Evolutionary conservation across 92 coral and sea anemone species (phyloP), one percentile per base, ranked within the genome.

Genomic region (Porites evermanni): DNA sequence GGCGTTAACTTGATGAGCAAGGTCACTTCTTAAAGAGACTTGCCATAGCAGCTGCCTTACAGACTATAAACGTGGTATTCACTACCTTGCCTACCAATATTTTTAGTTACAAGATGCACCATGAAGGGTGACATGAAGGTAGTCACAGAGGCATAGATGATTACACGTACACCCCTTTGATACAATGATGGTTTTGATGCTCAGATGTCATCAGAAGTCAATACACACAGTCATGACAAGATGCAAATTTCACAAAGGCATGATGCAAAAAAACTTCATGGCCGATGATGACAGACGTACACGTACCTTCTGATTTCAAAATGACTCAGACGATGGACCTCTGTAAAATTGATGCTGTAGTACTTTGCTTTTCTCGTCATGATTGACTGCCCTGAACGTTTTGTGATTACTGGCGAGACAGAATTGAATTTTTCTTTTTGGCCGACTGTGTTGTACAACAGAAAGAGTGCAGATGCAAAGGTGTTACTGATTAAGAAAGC

Each of bases 31-130:
- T 84, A 88, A 72, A 92, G 32, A 38, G 47, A 56, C 16, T 56
- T 56, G 16, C 17, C 3, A 10, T 14, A 18, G n/a, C 52, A 61
- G 51, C 24, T 38, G 47, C 53, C 13, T 83, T 24, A 75, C 51
- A 47, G 18, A 65, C 16, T 56, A 11, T 11, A 8, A 56, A 72
- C 50, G 18, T 79, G 77, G 86, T 91, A 91, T 91, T 91, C 91
- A 91, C 77, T 58, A 21, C 72, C 79, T 88, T 91, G 77, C 94
- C 92, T 85, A 84, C 77, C 81, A 91, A 91, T 88, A 84, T 91
- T 91, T 83, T 73, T 80, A 83, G 87, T 83, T 73, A 72, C 80
- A 74, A 83, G 87, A 83, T 21, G 80, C 87, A 73, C 80, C 74
- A 53, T 83, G 87, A 83, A 80, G 87, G 80, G 76, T 83, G 87